Conservation (phyloP, 2,797 vertebrate genomes). For the Rhyacichthys aspro region DNA sequence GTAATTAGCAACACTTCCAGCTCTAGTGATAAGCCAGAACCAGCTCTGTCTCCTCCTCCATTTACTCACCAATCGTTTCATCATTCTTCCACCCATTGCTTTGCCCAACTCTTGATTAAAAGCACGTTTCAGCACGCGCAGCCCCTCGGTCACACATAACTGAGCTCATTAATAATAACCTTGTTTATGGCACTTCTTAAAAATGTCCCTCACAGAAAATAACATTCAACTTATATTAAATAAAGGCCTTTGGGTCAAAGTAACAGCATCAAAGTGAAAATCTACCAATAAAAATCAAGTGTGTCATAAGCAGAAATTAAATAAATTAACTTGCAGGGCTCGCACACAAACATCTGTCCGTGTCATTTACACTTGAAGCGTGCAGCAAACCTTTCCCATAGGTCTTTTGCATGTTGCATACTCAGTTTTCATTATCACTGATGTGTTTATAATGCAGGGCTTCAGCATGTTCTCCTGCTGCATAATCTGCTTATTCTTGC, state of each 20-base stretch:
- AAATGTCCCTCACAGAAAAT: conserved; percentile 27
- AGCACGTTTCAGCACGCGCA: conserved; percentile 45
- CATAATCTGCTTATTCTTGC: conserved; percentile 23
- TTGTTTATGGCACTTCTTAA: conserved; percentile 26
- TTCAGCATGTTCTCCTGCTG: conserved; percentile 19
- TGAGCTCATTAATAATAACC: conserved; percentile 39
- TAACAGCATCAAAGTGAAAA: not conserved
- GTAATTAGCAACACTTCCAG: conserved; percentile 62
- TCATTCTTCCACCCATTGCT: conserved; percentile 25
- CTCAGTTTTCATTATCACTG: conserved; percentile 28
- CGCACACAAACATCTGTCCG: conserved; percentile 27
- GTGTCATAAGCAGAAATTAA: conserved; percentile 20
- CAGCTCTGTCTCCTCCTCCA: conserved; percentile 18
- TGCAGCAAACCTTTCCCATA: conserved; percentile 30
- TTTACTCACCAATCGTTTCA: conserved; percentile 20
- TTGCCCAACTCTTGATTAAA: conserved; percentile 53
- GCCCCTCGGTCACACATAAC: conserved; percentile 24
- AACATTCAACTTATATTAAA: conserved; percentile 6
- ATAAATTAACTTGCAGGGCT: not conserved
- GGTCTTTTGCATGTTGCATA: conserved; percentile 22
- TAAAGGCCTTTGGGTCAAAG: not conserved
- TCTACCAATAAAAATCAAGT: not conserved
- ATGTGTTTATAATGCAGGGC: conserved; percentile 41
- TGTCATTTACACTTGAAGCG: conserved; percentile 20
- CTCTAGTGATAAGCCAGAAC: conserved; percentile 46